Percentiles rank a stretch among this genome's conserved stretches.
These are phyloP conservation scores for Drosophila sp. DNA, from an alignment of 1,140 invertebrate species.

Conservation along the genomic window DNA sequence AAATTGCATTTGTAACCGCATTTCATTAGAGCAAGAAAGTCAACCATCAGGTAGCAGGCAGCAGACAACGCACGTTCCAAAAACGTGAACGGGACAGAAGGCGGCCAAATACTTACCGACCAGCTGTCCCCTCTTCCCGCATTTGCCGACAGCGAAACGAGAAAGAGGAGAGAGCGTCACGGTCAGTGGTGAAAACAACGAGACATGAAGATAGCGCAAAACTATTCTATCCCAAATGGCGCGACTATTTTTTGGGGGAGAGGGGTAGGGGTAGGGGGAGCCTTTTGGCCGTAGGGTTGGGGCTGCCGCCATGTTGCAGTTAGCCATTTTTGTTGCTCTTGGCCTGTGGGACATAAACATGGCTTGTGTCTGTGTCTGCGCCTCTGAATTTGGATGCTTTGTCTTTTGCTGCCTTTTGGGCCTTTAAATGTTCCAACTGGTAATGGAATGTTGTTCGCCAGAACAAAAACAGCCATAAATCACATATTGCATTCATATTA, in stretches of 20 bases:
- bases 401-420: constrained; percentile 54
- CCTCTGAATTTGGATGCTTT: constrained; percentile 15
- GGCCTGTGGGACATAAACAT: constrained; percentile 64
- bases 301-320: constrained; percentile 43
- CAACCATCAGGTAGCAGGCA: constrained; percentile 69
- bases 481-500: background rate
- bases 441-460: constrained; percentile 28
- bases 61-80: constrained; percentile 46
- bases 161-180: constrained; percentile 41
- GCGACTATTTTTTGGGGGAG: background rate
- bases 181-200: constrained; percentile 63
- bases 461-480: background rate
- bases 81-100: background rate
- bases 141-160: constrained; percentile 49
- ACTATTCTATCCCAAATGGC: constrained; percentile 34
- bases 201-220: constrained; percentile 27
- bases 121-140: background rate
- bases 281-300: background rate
- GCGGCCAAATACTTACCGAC: constrained; percentile 13
- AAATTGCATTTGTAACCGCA: constrained; percentile 80
- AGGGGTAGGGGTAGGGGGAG: background rate
- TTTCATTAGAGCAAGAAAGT: constrained; percentile 80
- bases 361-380: constrained; percentile 29
- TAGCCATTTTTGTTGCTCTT: constrained; percentile 61
- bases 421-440: constrained; percentile 61